Conservation (phyloP, 2,113 vertebrate genomes). For the Tretioscincus oriximinensis region DNA sequence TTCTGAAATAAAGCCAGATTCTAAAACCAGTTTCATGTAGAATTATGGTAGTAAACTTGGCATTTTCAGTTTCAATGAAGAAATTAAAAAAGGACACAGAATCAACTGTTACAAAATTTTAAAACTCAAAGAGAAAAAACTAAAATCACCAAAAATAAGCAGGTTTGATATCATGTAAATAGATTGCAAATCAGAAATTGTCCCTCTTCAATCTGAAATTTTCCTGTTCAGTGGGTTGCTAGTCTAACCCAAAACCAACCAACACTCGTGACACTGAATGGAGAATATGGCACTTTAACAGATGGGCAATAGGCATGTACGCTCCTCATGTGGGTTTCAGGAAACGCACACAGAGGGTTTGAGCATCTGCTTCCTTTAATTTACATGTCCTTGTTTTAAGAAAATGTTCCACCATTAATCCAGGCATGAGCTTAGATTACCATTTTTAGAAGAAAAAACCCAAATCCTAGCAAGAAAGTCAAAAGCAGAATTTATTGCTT, state of each 20-base stretch:
- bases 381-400: conserved; percentile 42
- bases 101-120: conserved; percentile 2
- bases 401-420: conserved; percentile 40
- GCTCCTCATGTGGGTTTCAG: conserved; percentile 24
- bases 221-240: conserved; percentile 9
- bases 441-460: conserved; percentile 22
- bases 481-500: conserved; percentile 11
- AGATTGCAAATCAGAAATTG: neutral
- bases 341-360: conserved; percentile 15
- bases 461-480: conserved; percentile 38
- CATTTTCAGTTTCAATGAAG: neutral
- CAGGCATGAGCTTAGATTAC: conserved; percentile 43
- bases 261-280: conserved; percentile 19
- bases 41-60: neutral
- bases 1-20: neutral
- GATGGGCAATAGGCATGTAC: conserved; percentile 12
- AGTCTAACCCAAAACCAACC: neutral
- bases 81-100: neutral
- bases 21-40: conserved; percentile 12
- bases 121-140: neutral
- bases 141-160: conserved; percentile 33
- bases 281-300: conserved; percentile 30
- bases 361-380: conserved; percentile 52
- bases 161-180: neutral
- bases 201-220: neutral